Base-by-base conservation (phyloP, 2,113 vertebrate genomes). In the Catharus bicknelli region DNA sequence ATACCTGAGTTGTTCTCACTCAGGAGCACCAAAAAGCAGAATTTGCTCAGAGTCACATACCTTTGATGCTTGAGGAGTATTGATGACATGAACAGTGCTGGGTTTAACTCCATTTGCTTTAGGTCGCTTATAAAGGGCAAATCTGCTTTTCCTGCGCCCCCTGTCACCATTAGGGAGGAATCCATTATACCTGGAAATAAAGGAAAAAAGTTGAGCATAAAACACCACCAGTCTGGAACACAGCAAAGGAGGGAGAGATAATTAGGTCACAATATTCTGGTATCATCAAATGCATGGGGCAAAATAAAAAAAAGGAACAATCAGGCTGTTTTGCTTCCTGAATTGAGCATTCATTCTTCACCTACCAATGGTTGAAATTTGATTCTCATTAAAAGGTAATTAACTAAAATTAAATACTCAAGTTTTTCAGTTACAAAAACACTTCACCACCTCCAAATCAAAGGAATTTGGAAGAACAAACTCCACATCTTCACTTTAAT, bases 141-240 rank as follows among this genome's bases (percentile, higher is more conserved):
- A 99, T 95, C 99, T 98, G 98, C 99, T 99, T 98, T 99, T 99
- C 97, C 99, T 98, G 91, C 99, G 98, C 32, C 99, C 99, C 87
- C 99, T 97, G 97, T 99, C 99, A 93, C 99, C 99, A 19, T 98
- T 99, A 69, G 99, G 99, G 88, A 99, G 98, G 73, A 98, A 99
- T 97, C 99, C 99, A 98, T 99, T 99, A 96, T 99, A 99, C 97
- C 99, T 99, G 97, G 6, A 96, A 93, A 88, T 0, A 47, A 61
- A 90, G 27, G 87, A 55, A 18, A 50, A 13, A 10, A 13, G 34
- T 58, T 58, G 1, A 64, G 29, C 34, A 88, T 27, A 43, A 72
- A 67, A 20, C 12, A 77, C 8, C 27, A 54, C 7, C 47, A 30
- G 9, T 11, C 0, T 25, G 32, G 18, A 48, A 66, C 1, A 15